Base-by-base conservation (phyloP, 2,888 invertebrate species). In the Alcis repandata region DNA sequence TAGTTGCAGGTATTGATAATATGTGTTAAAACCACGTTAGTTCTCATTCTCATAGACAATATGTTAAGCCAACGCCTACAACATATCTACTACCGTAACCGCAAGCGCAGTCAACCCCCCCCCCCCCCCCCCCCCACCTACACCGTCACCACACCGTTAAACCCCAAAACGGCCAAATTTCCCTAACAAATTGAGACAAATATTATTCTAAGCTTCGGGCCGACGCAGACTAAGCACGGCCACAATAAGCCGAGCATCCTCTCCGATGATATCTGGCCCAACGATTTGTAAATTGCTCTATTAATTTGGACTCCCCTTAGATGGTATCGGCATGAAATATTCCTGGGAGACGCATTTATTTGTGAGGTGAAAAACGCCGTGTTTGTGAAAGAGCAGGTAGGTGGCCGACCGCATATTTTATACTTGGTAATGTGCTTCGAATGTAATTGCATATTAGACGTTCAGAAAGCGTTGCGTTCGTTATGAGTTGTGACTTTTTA, bases 251-350 rank as follows among this genome's bases (percentile, higher is more conserved):
- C 60, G 45, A 53, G 52, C 65, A 41, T 68, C 72, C 68, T 63
- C 63, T 67, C 49, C 59, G 68, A 63, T 53, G 64, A 52, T 76
- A 69, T 75, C 74, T 70, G 56, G 51, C 46, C 71, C 71, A 75
- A 77, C 79, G 83, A 85, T 85, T 85, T 84, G 84, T 80, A 82
- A 86, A 86, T 83, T 79, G 79, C 78, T 81, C 81, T 78, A 85
- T 84, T 85, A 85, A 84, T 84, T 83, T 76, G 64, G 69, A 69
- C 73, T 69, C 77, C 75, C 73, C 69, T 70, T 70, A 74, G 83
- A 84, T 82, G 68, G 53, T 84, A 85, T 85, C 85, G 66, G 52
- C 56, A 60, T 84, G 76, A 85, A 85, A 80, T 85, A 83, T 82
- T 74, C 66, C 67, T 68, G 67, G 63, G 63, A 52, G 53, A 64